Evolutionary conservation across 2,888 invertebrate species (phyloP), one percentile per base, ranked within the genome.

Genomic region (Agriotes lineatus): DNA sequence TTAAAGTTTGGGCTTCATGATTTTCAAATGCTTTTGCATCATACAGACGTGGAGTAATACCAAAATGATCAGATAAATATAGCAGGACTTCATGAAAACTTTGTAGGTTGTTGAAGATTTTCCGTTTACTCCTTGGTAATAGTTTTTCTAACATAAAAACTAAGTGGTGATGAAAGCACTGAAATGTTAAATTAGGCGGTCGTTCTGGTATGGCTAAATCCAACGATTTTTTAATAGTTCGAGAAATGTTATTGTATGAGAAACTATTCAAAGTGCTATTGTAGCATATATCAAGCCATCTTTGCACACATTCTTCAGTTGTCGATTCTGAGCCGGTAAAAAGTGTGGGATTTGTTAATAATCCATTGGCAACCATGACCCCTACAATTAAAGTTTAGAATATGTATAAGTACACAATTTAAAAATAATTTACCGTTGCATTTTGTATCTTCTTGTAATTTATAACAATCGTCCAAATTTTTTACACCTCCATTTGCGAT

Each of bases 81-180:
- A 89, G 85, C 72, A 93, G 85, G 20, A 96, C 93, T 76, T 88
- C 87, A 60, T 88, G 85, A 78, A 90, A 91, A 66, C 87, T 89
- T 74, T 88, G 89, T 16, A 96, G 86, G 73, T 88, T 88, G 83
- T 97, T 97, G 79, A 98, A 96, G 54, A 90, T 84, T 73, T 89
- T 86, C 78, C 94, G 90, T 77, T 94, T 90, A 56, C 88, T 84
- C 77, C 91, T 92, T 0, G 90, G 87, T 75, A 97, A 86, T 37
- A 93, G 81, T 83, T 92, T 93, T 78, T 96, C 96, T 78, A 96
- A 87, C 99, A 99, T 99, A 82, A 96, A 97, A 57, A 96, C 95
- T 71, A 99, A 88, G 85, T 99, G 99, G 82, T 98, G 97, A 85
- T 99, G 99, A 79, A 98, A 96, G 80, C 91, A 91, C 74, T 93